Base-by-base conservation (phyloP, 2,888 invertebrate species). In the Drosophila helvetica region DNA sequence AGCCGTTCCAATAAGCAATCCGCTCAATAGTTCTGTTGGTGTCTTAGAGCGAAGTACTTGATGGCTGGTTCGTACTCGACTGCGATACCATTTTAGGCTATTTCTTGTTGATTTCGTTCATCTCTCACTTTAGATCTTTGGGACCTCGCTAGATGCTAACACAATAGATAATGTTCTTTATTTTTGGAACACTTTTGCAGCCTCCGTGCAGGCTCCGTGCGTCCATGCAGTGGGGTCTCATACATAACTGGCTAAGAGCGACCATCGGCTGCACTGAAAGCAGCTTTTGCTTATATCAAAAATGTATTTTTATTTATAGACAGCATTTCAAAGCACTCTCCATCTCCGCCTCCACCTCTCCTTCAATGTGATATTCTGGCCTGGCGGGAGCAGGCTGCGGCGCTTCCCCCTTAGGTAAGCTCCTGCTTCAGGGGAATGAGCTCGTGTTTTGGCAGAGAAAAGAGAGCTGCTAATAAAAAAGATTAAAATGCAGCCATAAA, bases 401-500 rank as follows among this genome's bases (percentile, higher is more conserved):
- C n/a, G n/a, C 15, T 18, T 53, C 22, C 38, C 30, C 43, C n/a
- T 2, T 15, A 66, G 66, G 66, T 66, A 25, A 66, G 47, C 42
- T 19, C 12, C 30, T 51, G 46, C 46, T 47, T 18, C 19, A 56
- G 22, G 30, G 55, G 56, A 64, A 55, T 45, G 55, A 47, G 52
- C 43, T 63, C 30, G 27, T 27, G 52, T 42, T 56, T 38, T 38
- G 38, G 38, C 15, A 15, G 66, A 43, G 43, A 52, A 71, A 66
- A 59, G 59, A 64, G 58, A 70, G 65, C 60, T 56, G 70, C 59
- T 63, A 73, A 77, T 78, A 66, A 78, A 76, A 80, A 78, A 76
- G 78, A 78, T 80, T 78, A 83, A 78, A 80, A 77, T 74, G 74
- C 79, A 80, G 79, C 63, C 62, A 77, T 83, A 83, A 86, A 83